Conservation (phyloP, 2,797 vertebrate species). For the Cercopithecus hamlyni region DNA sequence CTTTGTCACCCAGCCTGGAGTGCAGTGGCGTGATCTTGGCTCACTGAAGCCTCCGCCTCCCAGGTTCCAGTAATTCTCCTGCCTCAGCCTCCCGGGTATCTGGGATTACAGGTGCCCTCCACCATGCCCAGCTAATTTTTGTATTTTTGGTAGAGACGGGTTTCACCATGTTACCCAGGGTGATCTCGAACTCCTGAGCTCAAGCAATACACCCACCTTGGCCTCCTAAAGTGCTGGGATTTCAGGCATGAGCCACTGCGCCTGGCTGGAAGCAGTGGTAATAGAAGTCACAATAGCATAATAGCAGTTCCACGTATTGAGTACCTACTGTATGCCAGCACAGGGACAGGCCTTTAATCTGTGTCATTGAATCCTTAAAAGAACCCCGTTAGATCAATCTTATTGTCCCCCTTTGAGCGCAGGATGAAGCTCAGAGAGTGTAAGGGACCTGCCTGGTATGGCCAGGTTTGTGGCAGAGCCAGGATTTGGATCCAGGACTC, state of each 20-base stretch:
- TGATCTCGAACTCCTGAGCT: neutral
- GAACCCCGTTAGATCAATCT: neutral
- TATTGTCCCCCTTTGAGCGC: rapidly evolving
- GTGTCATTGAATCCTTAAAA: rapidly evolving
- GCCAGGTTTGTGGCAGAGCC: neutral
- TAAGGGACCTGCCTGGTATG: too few species aligned
- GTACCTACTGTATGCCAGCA: neutral
- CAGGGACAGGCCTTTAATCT: too few species aligned
- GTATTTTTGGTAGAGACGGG: neutral
- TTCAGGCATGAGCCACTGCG: neutral
- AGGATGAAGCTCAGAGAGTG: neutral
- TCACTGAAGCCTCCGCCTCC: neutral
- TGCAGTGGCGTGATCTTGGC: neutral
- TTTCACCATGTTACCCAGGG: neutral
- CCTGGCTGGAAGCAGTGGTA: too few species aligned
- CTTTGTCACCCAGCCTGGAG: neutral
- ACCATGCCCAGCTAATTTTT: neutral
- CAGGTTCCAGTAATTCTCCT: neutral
- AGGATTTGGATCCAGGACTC: neutral
- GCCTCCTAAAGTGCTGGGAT: neutral
- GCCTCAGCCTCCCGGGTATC: neutral
- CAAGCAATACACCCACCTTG: neutral
- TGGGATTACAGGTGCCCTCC: neutral
- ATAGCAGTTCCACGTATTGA: neutral
- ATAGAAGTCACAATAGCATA: too few species aligned